Conservation (phyloP, 2,888 invertebrate species). For the Lampropteryx suffumata region DNA sequence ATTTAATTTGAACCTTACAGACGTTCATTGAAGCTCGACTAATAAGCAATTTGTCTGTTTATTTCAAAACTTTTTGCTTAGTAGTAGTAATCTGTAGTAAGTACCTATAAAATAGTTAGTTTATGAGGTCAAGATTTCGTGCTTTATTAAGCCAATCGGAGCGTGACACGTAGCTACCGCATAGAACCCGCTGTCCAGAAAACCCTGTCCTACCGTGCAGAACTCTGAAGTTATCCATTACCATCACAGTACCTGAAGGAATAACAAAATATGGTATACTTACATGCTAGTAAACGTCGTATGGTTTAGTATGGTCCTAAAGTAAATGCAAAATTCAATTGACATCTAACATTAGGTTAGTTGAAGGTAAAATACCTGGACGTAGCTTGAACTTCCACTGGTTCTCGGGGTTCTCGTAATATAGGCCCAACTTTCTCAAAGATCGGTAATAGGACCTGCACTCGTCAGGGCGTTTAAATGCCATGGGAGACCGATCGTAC, state of each 20-base stretch:
- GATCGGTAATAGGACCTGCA: constrained; percentile 85
- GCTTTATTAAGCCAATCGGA: constrained; percentile 87
- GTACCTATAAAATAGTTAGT: constrained; percentile 34
- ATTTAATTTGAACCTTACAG: neutral
- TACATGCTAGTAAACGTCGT: no score
- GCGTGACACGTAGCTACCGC: constrained; percentile 88
- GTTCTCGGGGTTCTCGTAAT: constrained; percentile 72
- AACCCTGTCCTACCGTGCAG: constrained; percentile 89
- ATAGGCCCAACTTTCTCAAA: constrained; percentile 76
- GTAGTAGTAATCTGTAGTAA: no score
- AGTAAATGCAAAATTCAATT: no score
- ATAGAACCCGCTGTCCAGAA: constrained; percentile 85
- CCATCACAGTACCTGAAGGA: constrained; percentile 84
- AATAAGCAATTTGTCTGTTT: neutral
- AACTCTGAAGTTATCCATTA: constrained; percentile 91
- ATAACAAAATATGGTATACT: no score
- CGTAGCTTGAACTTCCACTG: constrained; percentile 84
- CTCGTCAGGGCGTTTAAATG: constrained; percentile 64
- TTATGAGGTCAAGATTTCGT: constrained; percentile 68
- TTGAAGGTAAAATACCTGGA: constrained; percentile 74
- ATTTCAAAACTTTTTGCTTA: neutral
- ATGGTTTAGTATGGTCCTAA: no score
- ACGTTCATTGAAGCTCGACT: neutral
- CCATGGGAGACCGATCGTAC: constrained; percentile 87
- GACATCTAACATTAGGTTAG: no score